These are phyloP conservation scores for Clamator glandarius DNA, from an alignment of 2,797 vertebrate genomes.

Conservation along the genomic window DNA sequence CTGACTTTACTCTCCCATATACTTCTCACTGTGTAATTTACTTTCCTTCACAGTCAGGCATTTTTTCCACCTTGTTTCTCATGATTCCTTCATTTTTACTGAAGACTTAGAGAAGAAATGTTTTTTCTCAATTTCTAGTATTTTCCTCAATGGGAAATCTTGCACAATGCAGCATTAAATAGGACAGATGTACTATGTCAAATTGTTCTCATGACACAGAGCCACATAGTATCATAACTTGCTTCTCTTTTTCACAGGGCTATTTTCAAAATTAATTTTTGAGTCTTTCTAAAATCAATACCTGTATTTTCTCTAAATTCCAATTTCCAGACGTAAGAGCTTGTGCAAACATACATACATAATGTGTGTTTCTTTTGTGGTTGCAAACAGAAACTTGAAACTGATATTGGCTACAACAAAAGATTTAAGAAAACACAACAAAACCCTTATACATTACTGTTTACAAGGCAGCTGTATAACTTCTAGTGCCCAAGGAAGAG, in stretches of 20 bases:
- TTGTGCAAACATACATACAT: background rate
- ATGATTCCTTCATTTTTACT: background rate
- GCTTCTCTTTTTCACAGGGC: background rate
- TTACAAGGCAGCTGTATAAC: background rate
- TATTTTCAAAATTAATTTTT: background rate
- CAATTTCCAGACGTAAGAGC: background rate
- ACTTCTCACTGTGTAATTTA: background rate
- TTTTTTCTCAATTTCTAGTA: background rate
- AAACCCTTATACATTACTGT: background rate
- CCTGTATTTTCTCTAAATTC: background rate
- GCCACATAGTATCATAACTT: background rate
- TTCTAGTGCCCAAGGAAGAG: background rate
- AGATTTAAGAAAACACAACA: background rate
- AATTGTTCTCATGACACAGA: background rate
- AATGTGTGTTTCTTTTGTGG: background rate
- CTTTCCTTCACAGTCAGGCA: background rate
- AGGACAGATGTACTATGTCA: background rate
- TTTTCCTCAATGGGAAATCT: background rate
- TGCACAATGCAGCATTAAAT: background rate
- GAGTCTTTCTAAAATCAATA: background rate
- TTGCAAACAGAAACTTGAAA: background rate
- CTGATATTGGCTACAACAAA: background rate
- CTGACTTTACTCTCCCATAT: background rate
- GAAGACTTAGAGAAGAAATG: background rate
- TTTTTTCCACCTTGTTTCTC: background rate